Conservation (phyloP, 2,888 invertebrate genomes). For the Leptothorax acervorum region DNA sequence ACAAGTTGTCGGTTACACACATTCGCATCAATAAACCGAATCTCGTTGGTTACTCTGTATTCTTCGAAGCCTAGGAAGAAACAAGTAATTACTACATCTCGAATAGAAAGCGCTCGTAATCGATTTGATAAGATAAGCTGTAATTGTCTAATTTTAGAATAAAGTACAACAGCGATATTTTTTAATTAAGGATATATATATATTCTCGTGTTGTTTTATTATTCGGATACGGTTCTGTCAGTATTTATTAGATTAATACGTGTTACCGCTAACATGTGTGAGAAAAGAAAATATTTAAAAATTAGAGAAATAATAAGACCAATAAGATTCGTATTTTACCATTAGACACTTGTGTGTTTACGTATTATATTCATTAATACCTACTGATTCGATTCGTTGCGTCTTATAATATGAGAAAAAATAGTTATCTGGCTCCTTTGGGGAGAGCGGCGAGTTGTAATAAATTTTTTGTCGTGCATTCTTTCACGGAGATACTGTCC, state of each 20-base stretch:
- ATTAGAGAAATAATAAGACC: conserved; percentile 39
- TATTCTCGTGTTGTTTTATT: conserved; percentile 27
- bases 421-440: conserved; percentile 60
- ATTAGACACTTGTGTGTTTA: conserved; percentile 40
- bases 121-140: conserved; percentile 49
- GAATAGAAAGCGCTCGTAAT: conserved; percentile 29
- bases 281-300: conserved; percentile 43
- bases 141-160: conserved; percentile 50
- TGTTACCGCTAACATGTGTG: conserved; percentile 38
- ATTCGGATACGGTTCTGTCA: conserved; percentile 29
- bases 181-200: conserved; percentile 44
- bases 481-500: conserved; percentile 52
- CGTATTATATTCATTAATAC: conserved; percentile 27
- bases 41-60: conserved; percentile 28
- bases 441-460: conserved; percentile 48
- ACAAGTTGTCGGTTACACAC: conserved; percentile 19
- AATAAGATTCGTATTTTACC: conserved; percentile 54
- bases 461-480: conserved; percentile 48
- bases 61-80: conserved; percentile 63
- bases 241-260: conserved; percentile 50
- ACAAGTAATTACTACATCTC: conserved; percentile 66
- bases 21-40: conserved; percentile 22
- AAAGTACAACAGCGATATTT: conserved; percentile 53
- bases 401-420: neutral
- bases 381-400: conserved; percentile 21